Evolutionary conservation across 2,797 vertebrate species (phyloP).

Genomic region (Pyrocephalus nanus): DNA sequence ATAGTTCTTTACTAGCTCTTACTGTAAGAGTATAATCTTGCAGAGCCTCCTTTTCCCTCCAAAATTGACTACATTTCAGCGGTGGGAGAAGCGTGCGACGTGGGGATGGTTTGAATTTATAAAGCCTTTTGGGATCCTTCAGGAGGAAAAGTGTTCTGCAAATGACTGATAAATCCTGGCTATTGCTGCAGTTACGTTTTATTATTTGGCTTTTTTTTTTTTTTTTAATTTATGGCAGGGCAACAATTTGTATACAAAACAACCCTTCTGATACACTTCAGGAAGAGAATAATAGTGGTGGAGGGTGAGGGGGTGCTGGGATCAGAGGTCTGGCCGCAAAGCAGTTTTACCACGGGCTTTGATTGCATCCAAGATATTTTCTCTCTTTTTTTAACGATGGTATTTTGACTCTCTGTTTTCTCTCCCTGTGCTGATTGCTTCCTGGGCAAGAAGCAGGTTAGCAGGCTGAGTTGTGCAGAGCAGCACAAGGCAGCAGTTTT

Average conservation of each 20-base stretch:
- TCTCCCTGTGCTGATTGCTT: not conserved
- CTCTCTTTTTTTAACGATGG: not conserved
- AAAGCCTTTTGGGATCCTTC: conserved; percentile 53
- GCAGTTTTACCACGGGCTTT: not conserved
- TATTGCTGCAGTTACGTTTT: conserved; percentile 46
- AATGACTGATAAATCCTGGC: conserved; percentile 61
- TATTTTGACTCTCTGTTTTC: not conserved
- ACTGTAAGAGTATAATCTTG: conserved; percentile 11
- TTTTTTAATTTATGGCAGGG: conserved; percentile 28
- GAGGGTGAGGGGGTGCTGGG: not conserved
- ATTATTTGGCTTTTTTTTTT: conserved; percentile 13
- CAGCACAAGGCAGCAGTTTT: not conserved
- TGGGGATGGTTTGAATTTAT: conserved; percentile 51
- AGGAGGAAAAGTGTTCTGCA: conserved; percentile 50
- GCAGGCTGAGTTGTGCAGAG: not conserved
- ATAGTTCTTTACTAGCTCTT: conserved; percentile 40
- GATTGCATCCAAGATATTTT: not conserved
- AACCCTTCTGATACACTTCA: not conserved
- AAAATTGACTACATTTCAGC: conserved; percentile 37
- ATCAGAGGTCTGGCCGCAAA: not conserved
- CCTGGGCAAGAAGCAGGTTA: not conserved
- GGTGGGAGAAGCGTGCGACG: not conserved
- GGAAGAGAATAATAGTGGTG: not conserved
- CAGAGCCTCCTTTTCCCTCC: conserved; percentile 49
- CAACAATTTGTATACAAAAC: conserved; percentile 32